Base-by-base conservation (phyloP, 2,797 vertebrate species). In the Cyclura pinguis region DNA sequence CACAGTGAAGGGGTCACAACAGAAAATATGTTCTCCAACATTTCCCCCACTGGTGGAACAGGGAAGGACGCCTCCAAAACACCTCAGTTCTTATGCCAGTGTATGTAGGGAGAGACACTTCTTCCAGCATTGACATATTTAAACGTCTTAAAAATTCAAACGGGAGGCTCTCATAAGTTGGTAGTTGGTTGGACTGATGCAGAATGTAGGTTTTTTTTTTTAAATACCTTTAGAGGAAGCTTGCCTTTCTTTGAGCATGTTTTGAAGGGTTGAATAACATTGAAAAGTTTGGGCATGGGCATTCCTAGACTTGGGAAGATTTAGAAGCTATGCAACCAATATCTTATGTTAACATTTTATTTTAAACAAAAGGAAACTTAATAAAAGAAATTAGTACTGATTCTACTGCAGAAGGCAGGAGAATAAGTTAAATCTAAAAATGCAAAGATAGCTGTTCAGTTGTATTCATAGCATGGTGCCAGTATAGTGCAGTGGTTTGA, bases 171-270 rank as follows among this genome's bases (percentile, higher is more conserved):
- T 59, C 29, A 76, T 88, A 29, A 57, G 88, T 59, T 0, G 2
- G 5, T 55, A 13, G 0, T 0, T 7, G 14, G 42, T 0, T 0
- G 89, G 57, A 0, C 50, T 0, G 6, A 0, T 0, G 35, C 0
- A 13, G 47, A 80, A 47, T 4, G 38, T 74, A 27, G 16, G 0
- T 0, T 14, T 72, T 0, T 2, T 47, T 62, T 81, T 27, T 22
- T 14, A 57, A 57, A 10, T 13, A 22, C 3, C 12, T 55, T 35
- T 74, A 86, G 42, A 52, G 69, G 69, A 55, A 86, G 22, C 2
- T 76, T 73, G 47, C 50, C 76, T 78, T 84, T 52, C 24, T 77
- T 16, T 84, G 57, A 84, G 10, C 18, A 38, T 13, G 1, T 24
- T 84, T 89, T 77, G 55, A 9, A 52, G 35, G 24, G 64, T 12